phyloP scores from a whole-genome alignment of 2,113 vertebrate species.

The Leptocoma aspasia region DNA sequence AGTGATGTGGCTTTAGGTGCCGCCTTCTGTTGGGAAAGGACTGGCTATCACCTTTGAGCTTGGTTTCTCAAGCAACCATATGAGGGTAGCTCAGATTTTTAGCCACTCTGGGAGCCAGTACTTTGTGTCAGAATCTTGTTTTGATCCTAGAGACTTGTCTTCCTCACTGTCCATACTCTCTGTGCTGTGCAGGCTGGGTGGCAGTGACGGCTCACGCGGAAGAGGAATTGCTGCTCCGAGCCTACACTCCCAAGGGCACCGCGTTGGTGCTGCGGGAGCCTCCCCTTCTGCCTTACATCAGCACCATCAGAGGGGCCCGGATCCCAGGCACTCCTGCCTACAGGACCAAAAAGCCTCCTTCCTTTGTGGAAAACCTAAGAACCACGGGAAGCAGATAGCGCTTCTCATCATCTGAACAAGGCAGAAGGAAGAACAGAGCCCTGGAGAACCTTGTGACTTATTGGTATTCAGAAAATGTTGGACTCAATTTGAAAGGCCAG shows the following conservation, averaged over 20 bases:
- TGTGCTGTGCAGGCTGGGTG: conserved; percentile 83
- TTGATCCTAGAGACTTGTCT: not conserved
- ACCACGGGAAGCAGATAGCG: not conserved
- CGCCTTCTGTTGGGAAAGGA: not conserved
- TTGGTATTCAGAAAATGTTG: not conserved
- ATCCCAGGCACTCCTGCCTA: conserved; percentile 77
- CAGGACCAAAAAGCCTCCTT: conserved; percentile 69
- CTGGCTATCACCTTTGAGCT: not conserved
- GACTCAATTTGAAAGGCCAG: not conserved
- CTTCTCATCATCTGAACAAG: not conserved
- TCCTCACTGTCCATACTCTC: not conserved
- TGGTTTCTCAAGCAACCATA: not conserved
- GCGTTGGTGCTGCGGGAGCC: conserved; percentile 70
- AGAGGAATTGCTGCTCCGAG: conserved; percentile 75
- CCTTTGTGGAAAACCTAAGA: conserved; percentile 65
- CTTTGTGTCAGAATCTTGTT: not conserved
- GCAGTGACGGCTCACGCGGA: conserved; percentile 77
- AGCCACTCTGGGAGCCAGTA: not conserved
- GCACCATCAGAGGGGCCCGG: conserved; percentile 79
- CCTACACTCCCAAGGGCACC: conserved; percentile 74
- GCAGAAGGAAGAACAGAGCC: not conserved
- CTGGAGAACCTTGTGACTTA: not conserved
- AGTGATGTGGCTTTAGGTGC: not conserved
- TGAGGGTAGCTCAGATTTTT: not conserved
- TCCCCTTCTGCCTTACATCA: conserved; percentile 81